A percentile compares a stretch with the other conserved stretches of the same genome.
Evolutionary conservation across 2,888 invertebrate genomes (phyloP).

Genomic region (Chymomyza procnemis): DNA sequence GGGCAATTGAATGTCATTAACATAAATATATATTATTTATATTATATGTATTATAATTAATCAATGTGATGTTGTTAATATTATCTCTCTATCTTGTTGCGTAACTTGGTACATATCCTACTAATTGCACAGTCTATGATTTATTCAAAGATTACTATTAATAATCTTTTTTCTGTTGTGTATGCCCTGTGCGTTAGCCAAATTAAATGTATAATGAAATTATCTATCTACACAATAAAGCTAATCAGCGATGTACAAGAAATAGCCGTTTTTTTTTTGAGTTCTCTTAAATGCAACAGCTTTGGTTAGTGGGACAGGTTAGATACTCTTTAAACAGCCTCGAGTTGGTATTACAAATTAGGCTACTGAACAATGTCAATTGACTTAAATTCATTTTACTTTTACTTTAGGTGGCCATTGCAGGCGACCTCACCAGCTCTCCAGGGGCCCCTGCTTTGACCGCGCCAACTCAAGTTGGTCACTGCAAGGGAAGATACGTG

Average conservation of each 20-base stretch:
- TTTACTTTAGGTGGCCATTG: no score
- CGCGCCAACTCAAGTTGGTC: no score
- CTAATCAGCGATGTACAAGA: background rate
- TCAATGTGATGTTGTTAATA: slow-evolving; percentile 55
- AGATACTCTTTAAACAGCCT: no score
- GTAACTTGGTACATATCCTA: slow-evolving; percentile 45
- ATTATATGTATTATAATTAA: background rate
- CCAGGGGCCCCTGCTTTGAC: no score
- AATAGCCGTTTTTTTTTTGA: no score
- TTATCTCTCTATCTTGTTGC: slow-evolving; percentile 33
- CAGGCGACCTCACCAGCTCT: no score
- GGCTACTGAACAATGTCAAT: no score
- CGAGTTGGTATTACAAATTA: no score
- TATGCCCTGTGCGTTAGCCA: slow-evolving; percentile 44
- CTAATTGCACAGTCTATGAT: slow-evolving; percentile 41
- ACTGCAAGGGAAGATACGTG: no score
- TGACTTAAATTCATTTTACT: no score
- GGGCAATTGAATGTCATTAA: slow-evolving; percentile 51
- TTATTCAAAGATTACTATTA: slow-evolving; percentile 30
- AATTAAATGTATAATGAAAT: slow-evolving; percentile 45
- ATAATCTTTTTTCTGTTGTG: slow-evolving; percentile 23
- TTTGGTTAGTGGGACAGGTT: no score
- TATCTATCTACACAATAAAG: slow-evolving; percentile 4
- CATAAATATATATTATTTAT: slow-evolving; percentile 3
- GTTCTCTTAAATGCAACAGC: no score